Evolutionary conservation across 2,113 vertebrate genomes (phyloP), one percentile per base, ranked within the genome.

Genomic region (Laterallus jamaicensis): DNA sequence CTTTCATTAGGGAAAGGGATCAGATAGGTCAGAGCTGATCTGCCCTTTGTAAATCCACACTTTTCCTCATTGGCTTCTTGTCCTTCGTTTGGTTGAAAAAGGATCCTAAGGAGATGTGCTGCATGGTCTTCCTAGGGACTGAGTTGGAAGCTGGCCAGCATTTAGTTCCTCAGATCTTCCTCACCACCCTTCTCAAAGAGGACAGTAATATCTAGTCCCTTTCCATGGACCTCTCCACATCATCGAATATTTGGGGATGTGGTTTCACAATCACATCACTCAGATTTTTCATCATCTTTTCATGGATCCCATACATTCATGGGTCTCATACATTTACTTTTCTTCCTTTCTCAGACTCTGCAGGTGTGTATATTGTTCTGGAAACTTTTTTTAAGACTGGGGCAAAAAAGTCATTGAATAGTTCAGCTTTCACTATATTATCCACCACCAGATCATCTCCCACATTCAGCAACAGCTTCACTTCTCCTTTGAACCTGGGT

Each of bases 221-320:
- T 74, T 73, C 90, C 4, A 3, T 14, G 42, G 21, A 47, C 8
- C 16, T 87, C 14, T 15, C 28, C n/a, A 44, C 15, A 29, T 81
- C 17, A 81, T 69, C 35, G 26, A 11, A 12, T 26, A 4, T 81
- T 40, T 39, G 50, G 62, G 13, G 15, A 28, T 52, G 19, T 44
- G 31, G 10, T 40, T 89, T 86, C 60, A 49, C 29, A 80, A 9
- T 73, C 12, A 31, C 15, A 86, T 80, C 35, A 37, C 25, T 11
- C 37, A 54, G 3, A 18, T 88, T 90, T 91, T 88, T 63, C 47
- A 79, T 24, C 17, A 39, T 52, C 35, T 13, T 76, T 73, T 25
- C 0, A 0, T 25, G 11, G 35, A 35, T 35, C 35, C 35, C 35
- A n/a, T n/a, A n/a, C n/a, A n/a, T n/a, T n/a, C n/a, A 35, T 35